Base-by-base conservation (phyloP, 2,797 vertebrate species). In the Malurus leucopterus region DNA sequence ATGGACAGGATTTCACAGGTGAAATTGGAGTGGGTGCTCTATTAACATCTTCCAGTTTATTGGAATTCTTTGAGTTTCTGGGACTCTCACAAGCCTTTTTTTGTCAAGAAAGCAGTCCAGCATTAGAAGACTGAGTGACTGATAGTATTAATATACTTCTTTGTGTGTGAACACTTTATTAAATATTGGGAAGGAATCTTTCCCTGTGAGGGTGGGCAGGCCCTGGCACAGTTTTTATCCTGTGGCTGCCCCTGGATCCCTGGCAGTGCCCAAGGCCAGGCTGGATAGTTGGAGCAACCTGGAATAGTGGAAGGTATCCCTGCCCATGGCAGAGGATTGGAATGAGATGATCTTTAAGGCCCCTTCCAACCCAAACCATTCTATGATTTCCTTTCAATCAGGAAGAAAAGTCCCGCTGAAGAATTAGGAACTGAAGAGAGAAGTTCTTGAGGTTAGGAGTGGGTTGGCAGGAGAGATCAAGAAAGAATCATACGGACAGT, bases 121-220 rank as follows among this genome's bases (percentile, higher is more conserved):
- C 12, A 4, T 77, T 77, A 26, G 38, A 53, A 41, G 24, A 15
- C 24, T 36, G 12, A 44, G 3, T 44, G 67, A 41, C 8, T 59
- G 14, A 27, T 13, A 54, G 11, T 18, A 13, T 50, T 0, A 0
- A 4, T 61, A 2, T 17, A 9, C 20, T 58, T 20, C 9, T 83
- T 50, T 53, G 9, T 12, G 17, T 46, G 43, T 9, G 1, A 70
- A 24, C 26, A 7, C 23, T 50, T 51, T 68, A 4, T 20, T 61
- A 67, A n/a, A 12, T 54, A 29, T 13, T 44, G 30, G 62, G 43
- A 21, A 18, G 30, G n/a, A 54, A 49, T 61, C 12, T 4, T 32
- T 59, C 22, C 15, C 47, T 41, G 6, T 41, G 23, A 32, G 49
- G 23, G 13, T 62, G 13, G 1, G 24, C 6, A 15, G 43, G 36